phyloP scores from a whole-genome alignment of 2,888 invertebrate genomes.

The Elegia similella region DNA sequence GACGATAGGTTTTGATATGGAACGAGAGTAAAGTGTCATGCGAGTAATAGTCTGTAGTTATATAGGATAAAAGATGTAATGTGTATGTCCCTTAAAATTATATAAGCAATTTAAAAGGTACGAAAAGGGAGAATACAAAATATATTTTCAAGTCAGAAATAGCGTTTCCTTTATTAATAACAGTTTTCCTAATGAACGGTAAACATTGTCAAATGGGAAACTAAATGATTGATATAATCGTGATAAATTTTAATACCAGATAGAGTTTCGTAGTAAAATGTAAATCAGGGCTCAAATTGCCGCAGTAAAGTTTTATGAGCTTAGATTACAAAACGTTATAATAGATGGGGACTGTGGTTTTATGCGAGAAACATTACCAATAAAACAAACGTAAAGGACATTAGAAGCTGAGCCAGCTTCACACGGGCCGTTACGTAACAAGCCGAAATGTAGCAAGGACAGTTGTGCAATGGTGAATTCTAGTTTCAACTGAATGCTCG shows the following conservation, averaged over 20 bases:
- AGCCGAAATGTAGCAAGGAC: conserved; percentile 51
- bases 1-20: too few relatives aligned
- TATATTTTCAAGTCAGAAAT: not conserved
- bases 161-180: not conserved
- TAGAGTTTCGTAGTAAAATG: conserved; percentile 25
- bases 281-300: conserved; percentile 18
- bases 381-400: conserved; percentile 41
- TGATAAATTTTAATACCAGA: conserved; percentile 17
- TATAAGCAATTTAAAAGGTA: too few relatives aligned
- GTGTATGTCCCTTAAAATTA: too few relatives aligned
- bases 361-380: conserved; percentile 41
- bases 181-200: not conserved
- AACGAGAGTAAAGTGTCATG: too few relatives aligned
- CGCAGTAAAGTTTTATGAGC: conserved; percentile 27
- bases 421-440: conserved; percentile 50
- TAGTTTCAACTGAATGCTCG: not conserved
- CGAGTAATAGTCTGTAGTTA: too few relatives aligned
- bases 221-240: conserved; percentile 10
- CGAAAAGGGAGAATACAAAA: too few relatives aligned
- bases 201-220: not conserved
- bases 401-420: conserved; percentile 38
- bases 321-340: conserved; percentile 37
- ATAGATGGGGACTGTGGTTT: conserved; percentile 35
- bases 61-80: too few relatives aligned
- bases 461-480: conserved; percentile 32